A percentile compares a stretch with the other conserved stretches of the same genome.
Evolutionary conservation across 2,888 invertebrate genomes (phyloP).

Genomic region (Metellina segmentata): DNA sequence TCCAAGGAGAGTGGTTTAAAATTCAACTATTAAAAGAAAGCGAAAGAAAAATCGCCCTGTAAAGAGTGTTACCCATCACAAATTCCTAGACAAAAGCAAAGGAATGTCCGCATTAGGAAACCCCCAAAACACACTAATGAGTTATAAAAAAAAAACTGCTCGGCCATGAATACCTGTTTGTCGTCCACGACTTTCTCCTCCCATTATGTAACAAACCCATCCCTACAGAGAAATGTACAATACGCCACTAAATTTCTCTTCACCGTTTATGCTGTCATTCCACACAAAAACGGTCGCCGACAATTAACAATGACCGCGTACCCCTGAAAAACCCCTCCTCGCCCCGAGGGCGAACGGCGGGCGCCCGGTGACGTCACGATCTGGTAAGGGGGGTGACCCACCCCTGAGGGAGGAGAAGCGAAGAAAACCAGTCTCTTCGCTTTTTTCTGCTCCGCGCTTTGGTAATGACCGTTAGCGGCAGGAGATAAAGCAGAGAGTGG

Average conservation of each 20-base stretch:
- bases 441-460: conserved; percentile 23
- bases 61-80: background rate
- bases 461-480: conserved; percentile 75
- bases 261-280: conserved; percentile 1
- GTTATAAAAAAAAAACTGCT: too few relatives aligned
- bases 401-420: conserved; percentile 36
- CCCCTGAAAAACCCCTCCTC: conserved; percentile 46
- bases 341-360: conserved; percentile 16
- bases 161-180: too few relatives aligned
- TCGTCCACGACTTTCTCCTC: background rate
- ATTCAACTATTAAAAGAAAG: background rate
- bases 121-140: too few relatives aligned
- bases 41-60: background rate
- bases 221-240: too few relatives aligned
- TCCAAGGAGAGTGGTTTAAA: background rate
- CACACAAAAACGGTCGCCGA: conserved; percentile 25
- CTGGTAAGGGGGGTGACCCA: conserved; percentile 21
- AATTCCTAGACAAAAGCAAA: background rate
- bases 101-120: too few relatives aligned
- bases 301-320: conserved; percentile 60
- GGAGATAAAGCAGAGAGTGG: conserved; percentile 53
- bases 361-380: conserved; percentile 60
- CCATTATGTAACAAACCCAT: background rate
- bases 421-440: conserved; percentile 64
- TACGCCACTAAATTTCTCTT: too few relatives aligned